Evolutionary conservation across 2,888 invertebrate genomes (phyloP).

Genomic region (Melieria crassipennis): DNA sequence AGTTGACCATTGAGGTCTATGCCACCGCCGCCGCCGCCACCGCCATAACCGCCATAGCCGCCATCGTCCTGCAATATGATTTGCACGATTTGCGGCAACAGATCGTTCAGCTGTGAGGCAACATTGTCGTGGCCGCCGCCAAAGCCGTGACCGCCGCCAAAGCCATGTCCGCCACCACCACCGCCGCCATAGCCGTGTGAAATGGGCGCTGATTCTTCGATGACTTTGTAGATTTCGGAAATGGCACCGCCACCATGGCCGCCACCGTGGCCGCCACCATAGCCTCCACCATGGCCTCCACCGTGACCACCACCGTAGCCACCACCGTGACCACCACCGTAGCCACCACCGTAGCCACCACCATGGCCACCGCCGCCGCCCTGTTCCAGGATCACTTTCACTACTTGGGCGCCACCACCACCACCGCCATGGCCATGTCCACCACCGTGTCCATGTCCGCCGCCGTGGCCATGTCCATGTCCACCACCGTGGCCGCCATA

Average conservation of each 20-base stretch:
- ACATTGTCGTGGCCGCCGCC: slow-evolving; percentile 37
- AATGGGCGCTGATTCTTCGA: slow-evolving; percentile 42
- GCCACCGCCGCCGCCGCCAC: slow-evolving; percentile 32
- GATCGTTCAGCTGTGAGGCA: slow-evolving; percentile 46
- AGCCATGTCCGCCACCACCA: slow-evolving; percentile 17
- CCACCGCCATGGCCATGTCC: slow-evolving; percentile 13
- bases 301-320: slow-evolving; percentile 15
- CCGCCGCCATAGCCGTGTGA: slow-evolving; percentile 21
- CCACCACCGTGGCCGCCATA: slow-evolving; percentile 18
- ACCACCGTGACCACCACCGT: slow-evolving; percentile 27
- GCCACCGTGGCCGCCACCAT: slow-evolving; percentile 20
- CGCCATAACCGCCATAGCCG: slow-evolving; percentile 38
- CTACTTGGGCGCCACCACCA: slow-evolving; percentile 17
- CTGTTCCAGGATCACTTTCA: slow-evolving; percentile 29
- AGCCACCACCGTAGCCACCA: slow-evolving; percentile 27
- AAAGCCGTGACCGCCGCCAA: slow-evolving; percentile 12
- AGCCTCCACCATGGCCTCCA: slow-evolving; percentile 27
- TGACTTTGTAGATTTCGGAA: slow-evolving; percentile 46
- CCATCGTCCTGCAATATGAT: slow-evolving; percentile 52
- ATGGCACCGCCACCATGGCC: slow-evolving; percentile 16
- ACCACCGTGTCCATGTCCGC: slow-evolving; percentile 11
- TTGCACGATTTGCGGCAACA: slow-evolving; percentile 58
- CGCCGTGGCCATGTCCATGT: slow-evolving; percentile 12
- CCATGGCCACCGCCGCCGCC: slow-evolving; percentile 21
- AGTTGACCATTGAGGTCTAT: slow-evolving; percentile 44